A percentile compares a stretch with the other conserved stretches of the same genome.
Evolutionary conservation across 2,797 vertebrate genomes (phyloP).

Genomic region (Nyctibius grandis): DNA sequence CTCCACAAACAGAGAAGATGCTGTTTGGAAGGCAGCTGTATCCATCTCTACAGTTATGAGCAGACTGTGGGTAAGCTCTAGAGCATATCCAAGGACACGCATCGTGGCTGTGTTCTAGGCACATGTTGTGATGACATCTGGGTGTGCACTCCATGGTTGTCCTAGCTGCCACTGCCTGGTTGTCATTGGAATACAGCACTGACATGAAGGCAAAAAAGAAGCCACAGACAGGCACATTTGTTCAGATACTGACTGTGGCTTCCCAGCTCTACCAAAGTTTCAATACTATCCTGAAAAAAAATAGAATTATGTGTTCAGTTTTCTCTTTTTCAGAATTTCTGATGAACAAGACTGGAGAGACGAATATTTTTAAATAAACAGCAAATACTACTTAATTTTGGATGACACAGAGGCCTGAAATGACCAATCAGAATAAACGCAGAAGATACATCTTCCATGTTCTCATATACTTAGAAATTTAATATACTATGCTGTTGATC

Average conservation of each 20-base stretch:
- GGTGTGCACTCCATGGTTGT: background rate
- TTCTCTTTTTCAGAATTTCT: background rate
- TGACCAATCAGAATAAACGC: background rate
- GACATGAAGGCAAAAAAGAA: background rate
- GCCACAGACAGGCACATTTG: background rate
- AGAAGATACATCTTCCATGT: background rate
- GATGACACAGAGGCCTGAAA: background rate
- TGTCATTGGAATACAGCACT: background rate
- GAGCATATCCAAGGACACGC: rapidly evolving
- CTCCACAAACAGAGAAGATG: background rate
- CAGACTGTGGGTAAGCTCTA: background rate
- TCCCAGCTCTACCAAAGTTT: background rate
- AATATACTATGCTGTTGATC: background rate
- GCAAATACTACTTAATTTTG: background rate
- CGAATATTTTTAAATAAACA: background rate
- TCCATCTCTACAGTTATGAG: background rate
- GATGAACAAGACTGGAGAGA: background rate
- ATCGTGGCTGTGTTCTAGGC: too few relatives aligned
- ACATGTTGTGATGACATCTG: background rate
- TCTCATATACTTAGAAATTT: background rate
- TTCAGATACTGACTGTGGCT: background rate
- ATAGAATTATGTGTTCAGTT: background rate
- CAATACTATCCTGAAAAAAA: background rate
- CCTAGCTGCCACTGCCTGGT: background rate
- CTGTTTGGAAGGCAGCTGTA: background rate